Conservation (phyloP, 2,113 vertebrate genomes). For the Pionites leucogaster region DNA sequence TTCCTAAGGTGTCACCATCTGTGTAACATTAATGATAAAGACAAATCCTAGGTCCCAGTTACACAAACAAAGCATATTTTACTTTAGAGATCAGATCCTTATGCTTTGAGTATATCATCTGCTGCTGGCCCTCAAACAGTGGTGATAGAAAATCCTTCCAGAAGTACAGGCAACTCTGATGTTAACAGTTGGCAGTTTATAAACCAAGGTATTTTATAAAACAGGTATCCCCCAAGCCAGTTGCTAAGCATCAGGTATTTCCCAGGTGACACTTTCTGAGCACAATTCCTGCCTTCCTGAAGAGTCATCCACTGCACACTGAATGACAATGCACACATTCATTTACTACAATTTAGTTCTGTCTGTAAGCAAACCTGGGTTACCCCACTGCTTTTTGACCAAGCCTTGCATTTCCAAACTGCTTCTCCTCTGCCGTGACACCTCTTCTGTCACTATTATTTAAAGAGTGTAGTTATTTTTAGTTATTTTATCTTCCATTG, state of each 20-base stretch:
- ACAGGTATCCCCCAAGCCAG: background rate
- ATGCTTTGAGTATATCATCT: background rate
- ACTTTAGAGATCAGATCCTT: background rate
- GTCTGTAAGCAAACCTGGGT: background rate
- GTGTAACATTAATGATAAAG: background rate
- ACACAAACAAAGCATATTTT: background rate
- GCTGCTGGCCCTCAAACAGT: background rate
- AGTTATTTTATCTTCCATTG: background rate
- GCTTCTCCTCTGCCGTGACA: background rate
- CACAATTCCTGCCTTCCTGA: background rate
- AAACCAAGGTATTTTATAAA: background rate
- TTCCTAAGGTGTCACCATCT: constrained; percentile 29
- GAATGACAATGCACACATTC: background rate
- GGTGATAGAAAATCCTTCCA: background rate
- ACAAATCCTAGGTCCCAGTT: background rate
- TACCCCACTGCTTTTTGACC: background rate
- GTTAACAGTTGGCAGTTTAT: background rate
- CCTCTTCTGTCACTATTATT: background rate
- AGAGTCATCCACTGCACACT: background rate
- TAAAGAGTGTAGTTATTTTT: background rate
- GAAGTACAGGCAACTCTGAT: background rate
- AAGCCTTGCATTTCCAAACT: background rate
- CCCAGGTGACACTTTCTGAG: background rate
- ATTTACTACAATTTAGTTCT: background rate
- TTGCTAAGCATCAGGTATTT: background rate